Evolutionary conservation across 37 sponge, comb jelly and placozoan species (phyloP).

Genomic region (Diacarnus erythraeanus): DNA sequence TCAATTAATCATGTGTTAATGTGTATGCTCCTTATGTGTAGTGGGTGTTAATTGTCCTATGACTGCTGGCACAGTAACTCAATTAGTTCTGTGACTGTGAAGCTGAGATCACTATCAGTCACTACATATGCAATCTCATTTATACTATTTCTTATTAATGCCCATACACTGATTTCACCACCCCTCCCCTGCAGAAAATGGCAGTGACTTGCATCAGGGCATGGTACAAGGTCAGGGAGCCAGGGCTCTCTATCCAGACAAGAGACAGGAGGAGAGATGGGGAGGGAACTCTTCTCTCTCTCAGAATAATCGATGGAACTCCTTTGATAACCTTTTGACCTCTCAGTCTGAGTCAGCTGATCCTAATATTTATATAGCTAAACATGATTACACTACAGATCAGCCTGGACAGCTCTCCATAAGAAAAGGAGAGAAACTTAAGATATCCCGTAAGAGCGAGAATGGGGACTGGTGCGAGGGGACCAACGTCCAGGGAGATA

Average conservation of each 20-base stretch:
- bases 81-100: too few relatives aligned
- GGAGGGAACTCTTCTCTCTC: not conserved
- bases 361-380: constrained; percentile 70
- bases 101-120: too few relatives aligned
- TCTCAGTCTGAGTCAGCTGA: constrained; percentile 23
- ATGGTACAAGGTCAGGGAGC: not conserved
- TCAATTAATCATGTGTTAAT: too few relatives aligned
- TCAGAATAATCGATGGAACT: constrained; percentile 54
- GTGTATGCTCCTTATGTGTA: too few relatives aligned
- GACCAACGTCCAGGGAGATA: constrained; percentile 52
- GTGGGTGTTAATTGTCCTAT: too few relatives aligned
- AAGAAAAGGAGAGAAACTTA: constrained; percentile 71
- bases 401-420: constrained; percentile 79
- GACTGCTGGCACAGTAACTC: too few relatives aligned
- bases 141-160: not conserved
- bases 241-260: not conserved
- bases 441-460: constrained; percentile 62
- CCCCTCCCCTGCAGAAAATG: constrained; percentile 21
- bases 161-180: not conserved
- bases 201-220: not conserved
- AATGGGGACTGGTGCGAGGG: constrained; percentile 87
- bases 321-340: constrained; percentile 59
- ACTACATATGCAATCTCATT: too few relatives aligned
- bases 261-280: not conserved
- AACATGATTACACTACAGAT: constrained; percentile 70